These are phyloP conservation scores for Lycocerus yunnanus DNA, from an alignment of 2,888 invertebrate species.

Conservation along the genomic window DNA sequence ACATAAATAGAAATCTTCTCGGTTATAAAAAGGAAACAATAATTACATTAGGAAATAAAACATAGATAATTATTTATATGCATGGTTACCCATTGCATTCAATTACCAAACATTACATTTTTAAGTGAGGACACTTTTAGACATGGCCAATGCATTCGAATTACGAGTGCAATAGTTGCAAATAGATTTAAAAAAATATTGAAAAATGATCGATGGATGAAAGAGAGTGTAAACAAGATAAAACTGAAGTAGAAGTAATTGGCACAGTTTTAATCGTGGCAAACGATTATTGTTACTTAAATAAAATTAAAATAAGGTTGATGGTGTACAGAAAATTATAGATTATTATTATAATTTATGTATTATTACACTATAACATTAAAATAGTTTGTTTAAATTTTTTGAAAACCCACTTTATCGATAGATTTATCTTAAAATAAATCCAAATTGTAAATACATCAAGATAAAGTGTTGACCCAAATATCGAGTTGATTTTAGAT, in stretches of 20 bases:
- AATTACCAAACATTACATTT: not conserved
- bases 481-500: not conserved
- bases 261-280: not conserved
- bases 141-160: not conserved
- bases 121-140: not conserved
- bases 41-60: constrained; percentile 1
- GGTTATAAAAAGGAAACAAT: constrained; percentile 8
- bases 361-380: not conserved
- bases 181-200: not conserved
- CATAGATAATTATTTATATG: not conserved
- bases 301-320: not conserved
- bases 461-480: not conserved
- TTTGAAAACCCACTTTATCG: not conserved
- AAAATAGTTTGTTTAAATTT: not conserved
- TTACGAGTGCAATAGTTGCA: not conserved
- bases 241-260: not conserved
- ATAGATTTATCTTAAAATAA: not conserved
- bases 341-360: not conserved
- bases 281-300: not conserved
- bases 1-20: not conserved
- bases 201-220: not conserved
- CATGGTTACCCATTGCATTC: not conserved
- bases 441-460: not conserved
- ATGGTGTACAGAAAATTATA: not conserved
- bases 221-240: not conserved